Evolutionary conservation across 2,113 vertebrate genomes (phyloP).

Genomic region (Rhinolophus sinicus): DNA sequence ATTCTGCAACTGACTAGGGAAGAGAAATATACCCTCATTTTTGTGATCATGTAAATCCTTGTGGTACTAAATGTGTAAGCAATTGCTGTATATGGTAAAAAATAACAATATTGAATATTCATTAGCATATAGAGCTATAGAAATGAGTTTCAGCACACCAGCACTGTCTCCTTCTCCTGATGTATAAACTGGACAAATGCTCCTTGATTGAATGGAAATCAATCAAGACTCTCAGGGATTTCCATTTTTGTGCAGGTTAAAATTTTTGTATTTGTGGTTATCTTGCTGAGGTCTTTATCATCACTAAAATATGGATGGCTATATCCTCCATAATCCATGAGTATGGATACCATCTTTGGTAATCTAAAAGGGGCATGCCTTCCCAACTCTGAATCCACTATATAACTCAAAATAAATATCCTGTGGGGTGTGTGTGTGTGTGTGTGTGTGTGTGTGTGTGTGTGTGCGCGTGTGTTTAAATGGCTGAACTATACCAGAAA

Average conservation of each 20-base stretch:
- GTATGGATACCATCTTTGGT: background rate
- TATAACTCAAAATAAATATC: background rate
- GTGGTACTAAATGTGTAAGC: background rate
- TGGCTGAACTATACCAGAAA: background rate
- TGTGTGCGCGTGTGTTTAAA: background rate
- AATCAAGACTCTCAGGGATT: background rate
- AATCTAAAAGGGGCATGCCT: background rate
- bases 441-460: background rate
- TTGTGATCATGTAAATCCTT: background rate
- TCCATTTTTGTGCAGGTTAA: background rate
- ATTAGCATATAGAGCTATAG: background rate
- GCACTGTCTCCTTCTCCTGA: background rate
- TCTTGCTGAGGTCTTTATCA: background rate
- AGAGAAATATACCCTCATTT: background rate
- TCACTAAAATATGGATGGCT: background rate
- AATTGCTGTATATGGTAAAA: background rate
- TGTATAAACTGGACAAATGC: background rate
- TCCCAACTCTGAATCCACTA: background rate
- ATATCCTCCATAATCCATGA: background rate
- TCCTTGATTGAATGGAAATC: background rate
- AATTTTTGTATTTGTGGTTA: background rate
- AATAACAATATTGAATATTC: background rate
- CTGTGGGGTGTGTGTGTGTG: background rate
- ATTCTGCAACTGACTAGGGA: background rate
- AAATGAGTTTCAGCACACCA: background rate